phyloP scores from a whole-genome alignment of 2,113 vertebrate species.

The Columbina picui region DNA sequence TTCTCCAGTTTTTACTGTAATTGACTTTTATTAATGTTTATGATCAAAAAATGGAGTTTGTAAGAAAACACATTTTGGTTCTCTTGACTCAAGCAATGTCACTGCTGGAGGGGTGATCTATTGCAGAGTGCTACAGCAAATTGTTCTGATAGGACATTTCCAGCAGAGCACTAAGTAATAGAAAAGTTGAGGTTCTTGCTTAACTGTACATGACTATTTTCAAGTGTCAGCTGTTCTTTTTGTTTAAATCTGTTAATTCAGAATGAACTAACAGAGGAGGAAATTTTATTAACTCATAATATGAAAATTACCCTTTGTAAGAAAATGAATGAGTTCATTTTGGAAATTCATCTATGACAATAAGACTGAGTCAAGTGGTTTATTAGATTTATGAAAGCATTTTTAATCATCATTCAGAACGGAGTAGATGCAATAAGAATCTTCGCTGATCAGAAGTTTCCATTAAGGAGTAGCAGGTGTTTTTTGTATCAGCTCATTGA shows the following conservation, averaged over 20 bases:
- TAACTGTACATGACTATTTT: slow-evolving; percentile 17
- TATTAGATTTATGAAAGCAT: background rate
- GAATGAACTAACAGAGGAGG: slow-evolving; percentile 29
- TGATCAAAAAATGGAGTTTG: background rate
- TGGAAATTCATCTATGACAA: background rate
- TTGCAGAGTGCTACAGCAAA: background rate
- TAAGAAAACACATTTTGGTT: background rate
- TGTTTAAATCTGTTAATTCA: slow-evolving; percentile 21
- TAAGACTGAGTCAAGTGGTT: background rate
- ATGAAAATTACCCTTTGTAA: slow-evolving; percentile 39
- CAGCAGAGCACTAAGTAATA: background rate
- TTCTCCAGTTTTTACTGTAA: background rate
- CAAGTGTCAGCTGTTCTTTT: background rate
- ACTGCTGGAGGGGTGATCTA: background rate
- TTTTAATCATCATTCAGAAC: background rate
- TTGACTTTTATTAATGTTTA: slow-evolving; percentile 1
- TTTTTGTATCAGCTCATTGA: background rate
- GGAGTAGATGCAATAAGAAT: background rate
- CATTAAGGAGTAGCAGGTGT: background rate
- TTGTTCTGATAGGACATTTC: slow-evolving; percentile 6
- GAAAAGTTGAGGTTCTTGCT: slow-evolving; percentile 12
- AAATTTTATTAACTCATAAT: slow-evolving; percentile 23
- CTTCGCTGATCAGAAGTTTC: background rate
- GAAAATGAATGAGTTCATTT: slow-evolving; percentile 27
- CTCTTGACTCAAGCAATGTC: background rate